Evolutionary conservation across 1,140 invertebrate species (phyloP), one percentile per base, ranked within the genome.

Genomic region (Whitmania pigra): DNA sequence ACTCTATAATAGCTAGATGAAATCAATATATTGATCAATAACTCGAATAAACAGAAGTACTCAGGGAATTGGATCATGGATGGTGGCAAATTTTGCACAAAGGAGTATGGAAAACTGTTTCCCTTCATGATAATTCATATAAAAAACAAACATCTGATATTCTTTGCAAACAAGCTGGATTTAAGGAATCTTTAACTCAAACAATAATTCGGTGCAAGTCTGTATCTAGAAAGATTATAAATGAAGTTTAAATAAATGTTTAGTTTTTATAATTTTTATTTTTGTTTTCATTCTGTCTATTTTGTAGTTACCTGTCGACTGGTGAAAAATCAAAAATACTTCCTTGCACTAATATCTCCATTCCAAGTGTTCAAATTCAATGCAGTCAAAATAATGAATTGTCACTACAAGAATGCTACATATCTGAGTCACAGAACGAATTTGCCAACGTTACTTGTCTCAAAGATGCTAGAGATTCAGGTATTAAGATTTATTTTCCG

Each of bases 101-200:
- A 3, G 29, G 29, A 22, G 57, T 20, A 2, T 63, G 57, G 57
- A 25, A 63, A 22, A 31, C 29, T 63, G 57, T 63, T 31, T 25
- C 22, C 0, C 29, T 63, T 22, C 11, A 6, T 63, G 57, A 63
- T 25, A 25, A 25, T 20, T 63, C 22, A 22, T 63, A 22, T 22
- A 63, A 63, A 63, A 63, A 63, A 63, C 6, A 4, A 13, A 22
- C 22, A 13, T 2, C 57, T 11, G 57, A 63, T 20, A 17, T 63
- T 63, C 29, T 63, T 13, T 63, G 57, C 29, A 22, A 31, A 13
- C 57, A 63, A 63, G 57, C 57, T 63, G 57, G 57, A 13, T 63
- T 25, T 63, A 63, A 63, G 29, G 57, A 63, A n/a, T 63, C 57
- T 4, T 63, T 63, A 63, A 6, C 57, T 0, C 57, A 63, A 63